Evolutionary conservation across 2,888 invertebrate species (phyloP).

Genomic region (Hemithea aestivaria): DNA sequence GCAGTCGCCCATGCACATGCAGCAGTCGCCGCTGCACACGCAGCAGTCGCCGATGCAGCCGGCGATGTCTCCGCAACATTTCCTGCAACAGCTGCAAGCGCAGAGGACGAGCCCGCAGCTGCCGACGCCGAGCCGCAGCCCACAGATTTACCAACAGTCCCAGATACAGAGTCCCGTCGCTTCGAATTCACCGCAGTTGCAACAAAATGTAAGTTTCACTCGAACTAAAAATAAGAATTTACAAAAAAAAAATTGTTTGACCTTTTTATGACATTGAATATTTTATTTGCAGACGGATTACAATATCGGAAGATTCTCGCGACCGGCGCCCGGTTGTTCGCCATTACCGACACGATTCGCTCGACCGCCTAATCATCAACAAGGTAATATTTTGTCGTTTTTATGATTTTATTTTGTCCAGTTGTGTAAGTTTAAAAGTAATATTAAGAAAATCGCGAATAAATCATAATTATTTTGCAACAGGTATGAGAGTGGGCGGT

Average conservation of each 20-base stretch:
- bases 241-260: too few species aligned
- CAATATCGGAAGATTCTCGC: constrained; percentile 57
- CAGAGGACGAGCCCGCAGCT: constrained; percentile 71
- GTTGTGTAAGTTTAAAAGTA: not conserved
- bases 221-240: too few species aligned
- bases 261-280: not conserved
- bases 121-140: constrained; percentile 71
- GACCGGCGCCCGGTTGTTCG: constrained; percentile 68
- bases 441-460: too few species aligned
- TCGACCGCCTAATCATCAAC: constrained; percentile 69
- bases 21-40: constrained; percentile 55
- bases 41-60: constrained; percentile 60
- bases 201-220: constrained; percentile 64
- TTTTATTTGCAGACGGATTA: constrained; percentile 50
- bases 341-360: constrained; percentile 66
- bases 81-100: constrained; percentile 61
- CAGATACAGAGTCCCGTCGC: constrained; percentile 73
- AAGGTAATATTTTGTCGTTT: constrained; percentile 41
- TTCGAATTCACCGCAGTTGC: constrained; percentile 71
- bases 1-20: constrained; percentile 52
- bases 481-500: constrained; percentile 72
- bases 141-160: constrained; percentile 73
- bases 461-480: constrained; percentile 3
- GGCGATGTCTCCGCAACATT: constrained; percentile 54
- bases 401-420: not conserved